Conservation (phyloP, 2,888 invertebrate species). For the Drosophila emarginata region DNA sequence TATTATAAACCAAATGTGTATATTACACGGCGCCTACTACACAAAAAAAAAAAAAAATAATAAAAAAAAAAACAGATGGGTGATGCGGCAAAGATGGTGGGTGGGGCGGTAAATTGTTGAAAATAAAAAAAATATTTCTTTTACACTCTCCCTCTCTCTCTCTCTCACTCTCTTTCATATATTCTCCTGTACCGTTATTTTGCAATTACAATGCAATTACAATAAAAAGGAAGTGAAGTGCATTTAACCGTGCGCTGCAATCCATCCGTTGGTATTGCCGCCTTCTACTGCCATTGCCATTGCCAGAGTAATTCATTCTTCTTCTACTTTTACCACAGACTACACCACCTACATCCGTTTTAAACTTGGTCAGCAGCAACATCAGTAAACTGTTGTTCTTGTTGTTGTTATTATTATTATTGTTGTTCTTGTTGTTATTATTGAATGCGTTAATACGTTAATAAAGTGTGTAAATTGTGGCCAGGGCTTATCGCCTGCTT, state of each 20-base stretch:
- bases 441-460: constrained; percentile 79
- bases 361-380: constrained; percentile 56
- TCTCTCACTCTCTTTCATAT: constrained; percentile 16
- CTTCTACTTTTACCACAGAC: not conserved
- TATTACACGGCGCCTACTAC: constrained; percentile 64
- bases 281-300: not conserved
- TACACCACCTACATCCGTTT: constrained; percentile 49
- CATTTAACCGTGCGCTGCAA: constrained; percentile 68
- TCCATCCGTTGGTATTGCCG: constrained; percentile 14
- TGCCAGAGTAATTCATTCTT: too few relatives aligned
- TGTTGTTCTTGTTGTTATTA: constrained; percentile 43
- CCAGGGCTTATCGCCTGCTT: constrained; percentile 68
- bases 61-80: too few relatives aligned
- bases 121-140: not conserved
- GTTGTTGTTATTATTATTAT: constrained; percentile 44
- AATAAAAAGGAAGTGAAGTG: constrained; percentile 71
- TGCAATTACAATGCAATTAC: constrained; percentile 78
- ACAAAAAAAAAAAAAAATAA: too few relatives aligned
- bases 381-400: constrained; percentile 23
- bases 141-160: too few relatives aligned
- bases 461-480: constrained; percentile 79
- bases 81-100: too few relatives aligned
- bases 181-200: constrained; percentile 61
- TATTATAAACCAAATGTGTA: constrained; percentile 70
- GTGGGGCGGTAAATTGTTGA: not conserved